These are phyloP conservation scores for Tricholaema leucomelas DNA, from an alignment of 2,113 vertebrate genomes.

Conservation along the genomic window DNA sequence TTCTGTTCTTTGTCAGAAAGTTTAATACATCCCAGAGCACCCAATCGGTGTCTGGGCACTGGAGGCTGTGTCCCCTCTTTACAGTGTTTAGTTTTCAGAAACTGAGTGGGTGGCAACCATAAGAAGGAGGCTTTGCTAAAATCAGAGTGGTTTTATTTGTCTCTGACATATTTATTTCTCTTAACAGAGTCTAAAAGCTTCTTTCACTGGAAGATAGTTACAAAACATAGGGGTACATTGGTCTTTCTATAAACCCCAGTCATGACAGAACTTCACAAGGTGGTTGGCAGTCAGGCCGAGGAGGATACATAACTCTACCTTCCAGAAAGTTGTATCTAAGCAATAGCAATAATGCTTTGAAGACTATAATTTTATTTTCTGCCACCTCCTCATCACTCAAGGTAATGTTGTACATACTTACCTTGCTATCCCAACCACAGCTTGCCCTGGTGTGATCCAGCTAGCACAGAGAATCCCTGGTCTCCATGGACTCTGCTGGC, in stretches of 20 bases:
- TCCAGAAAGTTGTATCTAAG: neutral
- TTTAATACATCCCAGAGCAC: conserved; percentile 48
- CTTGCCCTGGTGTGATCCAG: neutral
- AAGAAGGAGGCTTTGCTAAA: neutral
- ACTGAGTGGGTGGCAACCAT: neutral
- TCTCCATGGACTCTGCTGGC: neutral
- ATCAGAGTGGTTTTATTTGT: neutral
- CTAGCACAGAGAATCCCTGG: neutral
- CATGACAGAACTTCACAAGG: neutral
- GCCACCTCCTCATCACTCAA: neutral
- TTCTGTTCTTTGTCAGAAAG: conserved; percentile 48
- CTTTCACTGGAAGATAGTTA: neutral
- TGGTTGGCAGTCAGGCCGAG: neutral
- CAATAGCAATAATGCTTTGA: neutral
- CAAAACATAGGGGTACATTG: neutral
- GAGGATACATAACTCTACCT: neutral
- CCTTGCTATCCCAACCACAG: neutral
- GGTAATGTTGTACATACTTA: neutral
- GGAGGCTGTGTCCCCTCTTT: conserved; percentile 10
- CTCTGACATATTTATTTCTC: neutral
- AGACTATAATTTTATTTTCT: neutral
- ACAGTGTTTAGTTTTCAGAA: conserved; percentile 24
- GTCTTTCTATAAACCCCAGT: neutral
- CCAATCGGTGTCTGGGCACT: neutral
- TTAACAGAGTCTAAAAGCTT: neutral